Evolutionary conservation across 1,140 invertebrate species (phyloP).

Genomic region (Chrysomallon squamiferum): DNA sequence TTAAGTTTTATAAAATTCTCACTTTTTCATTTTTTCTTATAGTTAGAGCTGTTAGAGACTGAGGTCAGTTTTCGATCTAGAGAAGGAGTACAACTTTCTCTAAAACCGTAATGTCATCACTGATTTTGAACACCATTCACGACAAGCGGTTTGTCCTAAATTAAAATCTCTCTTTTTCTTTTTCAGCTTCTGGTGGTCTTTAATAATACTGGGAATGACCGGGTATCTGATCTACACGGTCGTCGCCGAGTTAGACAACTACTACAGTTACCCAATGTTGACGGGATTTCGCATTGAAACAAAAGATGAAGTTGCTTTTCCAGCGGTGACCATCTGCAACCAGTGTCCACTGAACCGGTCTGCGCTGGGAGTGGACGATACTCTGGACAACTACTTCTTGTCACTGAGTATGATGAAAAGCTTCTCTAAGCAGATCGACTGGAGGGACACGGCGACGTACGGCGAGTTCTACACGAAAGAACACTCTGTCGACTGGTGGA

Average conservation of each 20-base stretch:
- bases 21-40: too few species aligned
- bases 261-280: not conserved
- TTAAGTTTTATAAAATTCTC: too few species aligned
- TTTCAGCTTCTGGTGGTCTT: too few species aligned
- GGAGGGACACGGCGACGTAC: not conserved
- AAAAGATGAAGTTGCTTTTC: not conserved
- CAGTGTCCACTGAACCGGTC: not conserved
- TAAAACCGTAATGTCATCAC: too few species aligned
- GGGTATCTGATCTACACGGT: not conserved
- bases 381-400: not conserved
- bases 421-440: not conserved
- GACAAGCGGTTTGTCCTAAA: too few species aligned
- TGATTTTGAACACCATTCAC: too few species aligned
- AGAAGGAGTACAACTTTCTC: too few species aligned
- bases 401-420: not conserved
- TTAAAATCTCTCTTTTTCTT: too few species aligned
- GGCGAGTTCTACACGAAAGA: not conserved
- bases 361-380: not conserved
- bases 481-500: constrained; percentile 3
- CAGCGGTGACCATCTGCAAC: constrained; percentile 4
- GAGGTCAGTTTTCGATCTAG: too few species aligned
- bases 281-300: not conserved
- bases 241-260: not conserved
- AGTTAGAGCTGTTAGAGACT: too few species aligned
- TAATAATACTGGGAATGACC: not conserved